These are phyloP conservation scores for Somateria mollissima DNA, from an alignment of 2,797 vertebrate genomes.

Conservation along the genomic window DNA sequence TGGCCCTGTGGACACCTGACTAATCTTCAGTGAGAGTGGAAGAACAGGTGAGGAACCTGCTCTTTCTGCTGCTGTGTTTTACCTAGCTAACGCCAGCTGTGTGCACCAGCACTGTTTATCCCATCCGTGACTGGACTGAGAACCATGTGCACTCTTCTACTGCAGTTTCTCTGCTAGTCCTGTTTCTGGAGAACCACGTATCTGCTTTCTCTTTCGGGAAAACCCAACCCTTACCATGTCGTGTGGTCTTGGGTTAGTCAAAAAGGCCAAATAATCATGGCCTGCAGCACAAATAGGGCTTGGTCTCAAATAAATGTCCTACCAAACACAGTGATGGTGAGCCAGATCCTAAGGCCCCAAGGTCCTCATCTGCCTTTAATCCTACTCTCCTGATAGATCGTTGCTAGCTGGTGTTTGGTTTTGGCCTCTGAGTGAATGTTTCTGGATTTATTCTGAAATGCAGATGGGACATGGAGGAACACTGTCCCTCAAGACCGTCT, in stretches of 20 bases:
- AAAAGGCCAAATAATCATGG: not conserved
- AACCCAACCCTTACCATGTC: not conserved
- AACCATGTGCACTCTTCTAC: rapidly evolving
- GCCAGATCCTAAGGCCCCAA: not conserved
- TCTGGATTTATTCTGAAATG: slow-evolving; percentile 42
- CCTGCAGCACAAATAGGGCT: not conserved
- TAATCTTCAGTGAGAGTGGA: not conserved
- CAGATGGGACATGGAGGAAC: not conserved
- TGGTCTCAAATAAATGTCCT: not conserved
- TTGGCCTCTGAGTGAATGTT: not conserved
- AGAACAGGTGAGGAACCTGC: not conserved
- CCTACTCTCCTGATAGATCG: not conserved
- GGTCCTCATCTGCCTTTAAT: not conserved
- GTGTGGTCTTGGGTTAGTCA: not conserved
- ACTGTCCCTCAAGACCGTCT: not conserved
- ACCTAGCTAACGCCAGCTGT: not conserved
- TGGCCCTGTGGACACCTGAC: not conserved
- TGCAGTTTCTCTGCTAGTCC: rapidly evolving
- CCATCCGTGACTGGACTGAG: slow-evolving; percentile 8
- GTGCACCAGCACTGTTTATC: not conserved
- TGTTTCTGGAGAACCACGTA: not conserved
- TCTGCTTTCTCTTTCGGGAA: not conserved
- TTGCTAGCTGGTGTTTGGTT: not conserved
- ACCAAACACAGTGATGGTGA: not conserved
- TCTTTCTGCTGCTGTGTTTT: not conserved